These are phyloP conservation scores for Gonioctena quinquepunctata DNA, from an alignment of 1,140 invertebrate species.

Conservation along the genomic window DNA sequence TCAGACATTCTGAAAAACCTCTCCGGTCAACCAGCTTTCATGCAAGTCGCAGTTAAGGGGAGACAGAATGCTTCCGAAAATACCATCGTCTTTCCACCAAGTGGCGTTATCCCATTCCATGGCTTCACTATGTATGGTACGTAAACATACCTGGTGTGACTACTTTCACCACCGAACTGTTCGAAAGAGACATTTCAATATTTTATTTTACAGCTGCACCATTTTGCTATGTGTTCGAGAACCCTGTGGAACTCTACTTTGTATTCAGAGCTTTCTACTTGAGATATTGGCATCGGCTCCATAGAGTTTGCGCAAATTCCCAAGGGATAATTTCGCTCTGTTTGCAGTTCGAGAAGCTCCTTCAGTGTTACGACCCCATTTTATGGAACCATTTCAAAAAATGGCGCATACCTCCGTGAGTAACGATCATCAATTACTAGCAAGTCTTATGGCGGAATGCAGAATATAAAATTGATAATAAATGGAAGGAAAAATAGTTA, in stretches of 20 bases:
- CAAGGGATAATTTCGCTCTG: conserved; percentile 84
- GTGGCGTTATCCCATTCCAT: conserved; percentile 94
- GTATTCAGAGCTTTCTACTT: conserved; percentile 90
- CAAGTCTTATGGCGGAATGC: too few relatives aligned
- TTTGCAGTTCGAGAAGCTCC: conserved; percentile 85
- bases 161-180: background rate
- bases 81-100: conserved; percentile 86
- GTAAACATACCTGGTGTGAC: conserved; percentile 38
- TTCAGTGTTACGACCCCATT: conserved; percentile 87
- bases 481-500: too few relatives aligned
- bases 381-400: conserved; percentile 89
- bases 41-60: conserved; percentile 72
- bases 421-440: too few relatives aligned
- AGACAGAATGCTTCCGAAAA: conserved; percentile 69
- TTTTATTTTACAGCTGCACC: conserved; percentile 75
- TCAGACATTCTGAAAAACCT: conserved; percentile 72
- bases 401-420: conserved; percentile 89
- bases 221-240: conserved; percentile 91
- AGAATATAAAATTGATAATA: too few relatives aligned
- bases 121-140: conserved; percentile 96
- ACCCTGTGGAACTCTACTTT: conserved; percentile 84
- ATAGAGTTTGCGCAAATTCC: conserved; percentile 87
- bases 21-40: conserved; percentile 63
- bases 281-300: conserved; percentile 88
- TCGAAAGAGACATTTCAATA: background rate